Base-by-base conservation (phyloP, 2,888 invertebrate species). In the Anoncus sp. region DNA sequence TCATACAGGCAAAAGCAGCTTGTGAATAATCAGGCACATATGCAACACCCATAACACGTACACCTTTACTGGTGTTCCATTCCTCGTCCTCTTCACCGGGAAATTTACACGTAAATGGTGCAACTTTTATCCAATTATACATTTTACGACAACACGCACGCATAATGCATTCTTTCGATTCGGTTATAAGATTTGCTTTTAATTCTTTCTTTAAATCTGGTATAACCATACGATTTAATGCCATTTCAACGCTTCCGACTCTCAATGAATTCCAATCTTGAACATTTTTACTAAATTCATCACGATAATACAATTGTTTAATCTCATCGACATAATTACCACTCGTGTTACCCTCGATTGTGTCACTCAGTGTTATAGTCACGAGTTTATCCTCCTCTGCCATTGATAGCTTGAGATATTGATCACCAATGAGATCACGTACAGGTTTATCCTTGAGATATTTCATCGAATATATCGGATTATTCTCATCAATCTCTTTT, bases 401-500 rank as follows among this genome's bases (percentile, higher is more conserved):
- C 85, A 96, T 94, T 0, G 93, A 90, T 47, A 98, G 92, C 86
- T 96, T 96, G 24, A 99, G 92, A 91, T 95, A 99, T 90, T 98
- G 97, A 83, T 98, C 98, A 1, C 95, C 96, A 0, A 94, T 93
- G 67, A 99, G 92, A 87, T 97, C 97, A 3, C 96, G 93, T 0
- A 98, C 96, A 0, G 98, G 98, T 89, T 99, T 99, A 89, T 96
- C 96, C 88, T 95, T 96, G 55, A 98, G 89, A 90, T 98, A 99
- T 90, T 98, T 98, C 93, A 97, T 93, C 63, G 95, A 94, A 88
- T 94, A 97, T 84, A 96, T 96, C 0, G 95, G 93, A 90, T 99
- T 98, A 83, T 95, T 95, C 92, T 99, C 98, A 90, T 99, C 99
- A 81, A 99, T 97, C 87, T 97, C 97, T 92, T 98, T 98, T 63